phyloP scores from a whole-genome alignment of 2,113 vertebrate genomes.

The Paramisgurnus dabryanus region DNA sequence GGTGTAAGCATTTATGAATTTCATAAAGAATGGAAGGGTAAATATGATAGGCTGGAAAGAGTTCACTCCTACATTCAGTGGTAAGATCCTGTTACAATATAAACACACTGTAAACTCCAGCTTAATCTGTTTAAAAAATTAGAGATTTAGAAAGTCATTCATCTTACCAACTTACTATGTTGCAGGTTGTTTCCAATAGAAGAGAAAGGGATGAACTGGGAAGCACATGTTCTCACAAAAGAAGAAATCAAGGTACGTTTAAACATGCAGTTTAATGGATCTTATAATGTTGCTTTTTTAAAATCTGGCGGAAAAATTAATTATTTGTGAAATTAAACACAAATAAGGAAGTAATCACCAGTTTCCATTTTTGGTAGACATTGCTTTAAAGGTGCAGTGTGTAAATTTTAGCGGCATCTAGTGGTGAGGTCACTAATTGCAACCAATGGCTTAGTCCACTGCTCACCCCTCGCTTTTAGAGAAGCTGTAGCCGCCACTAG shows the following conservation, averaged over 20 bases:
- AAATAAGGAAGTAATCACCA: no score
- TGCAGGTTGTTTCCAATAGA: conserved; percentile 90
- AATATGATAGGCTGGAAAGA: conserved; percentile 77
- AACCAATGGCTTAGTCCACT: no score
- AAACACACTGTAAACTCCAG: neutral
- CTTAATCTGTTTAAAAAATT: neutral
- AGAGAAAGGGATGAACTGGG: conserved; percentile 83
- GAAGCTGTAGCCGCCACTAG: no score
- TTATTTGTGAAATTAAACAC: neutral
- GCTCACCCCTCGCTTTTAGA: no score
- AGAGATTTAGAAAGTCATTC: neutral
- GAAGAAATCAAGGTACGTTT: conserved; percentile 78
- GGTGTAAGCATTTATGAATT: conserved; percentile 73
- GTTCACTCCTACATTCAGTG: conserved; percentile 92
- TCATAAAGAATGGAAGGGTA: conserved; percentile 71
- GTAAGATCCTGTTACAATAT: conserved; percentile 67
- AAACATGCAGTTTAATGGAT: neutral
- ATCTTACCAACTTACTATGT: neutral
- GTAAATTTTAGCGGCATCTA: no score
- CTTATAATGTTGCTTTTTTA: neutral
- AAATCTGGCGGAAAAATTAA: no score
- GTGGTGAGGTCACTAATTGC: no score
- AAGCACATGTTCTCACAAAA: conserved; percentile 74
- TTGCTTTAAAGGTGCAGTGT: no score
- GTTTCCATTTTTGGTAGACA: neutral